Evolutionary conservation across 2,888 invertebrate genomes (phyloP).

Genomic region (Cantharis lateralis): DNA sequence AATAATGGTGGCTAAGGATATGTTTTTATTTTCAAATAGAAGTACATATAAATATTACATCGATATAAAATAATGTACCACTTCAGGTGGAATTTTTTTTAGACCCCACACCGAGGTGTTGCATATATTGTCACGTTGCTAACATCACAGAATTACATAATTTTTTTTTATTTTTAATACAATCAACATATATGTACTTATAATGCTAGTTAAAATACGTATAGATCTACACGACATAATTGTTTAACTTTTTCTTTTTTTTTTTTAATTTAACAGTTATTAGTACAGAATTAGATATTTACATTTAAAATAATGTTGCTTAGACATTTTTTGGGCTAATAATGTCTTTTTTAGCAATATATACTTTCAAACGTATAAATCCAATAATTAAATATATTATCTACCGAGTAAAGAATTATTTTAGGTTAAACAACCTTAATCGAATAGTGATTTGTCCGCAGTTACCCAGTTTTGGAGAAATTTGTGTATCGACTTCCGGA

Average conservation of each 20-base stretch:
- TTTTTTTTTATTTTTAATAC: constrained; percentile 17
- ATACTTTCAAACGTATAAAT: background rate
- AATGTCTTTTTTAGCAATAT: background rate
- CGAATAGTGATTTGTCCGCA: background rate
- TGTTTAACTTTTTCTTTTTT: background rate
- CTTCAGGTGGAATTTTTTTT: constrained; percentile 30
- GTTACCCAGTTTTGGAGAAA: background rate
- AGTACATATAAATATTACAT: constrained; percentile 49
- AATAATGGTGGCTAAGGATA: background rate
- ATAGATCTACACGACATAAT: constrained; percentile 8
- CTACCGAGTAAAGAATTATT: background rate
- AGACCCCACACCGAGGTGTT: constrained; percentile 44
- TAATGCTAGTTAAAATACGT: constrained; percentile 13
- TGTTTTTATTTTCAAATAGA: constrained; percentile 42
- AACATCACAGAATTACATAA: constrained; percentile 46
- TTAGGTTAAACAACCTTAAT: background rate
- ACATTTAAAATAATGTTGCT: background rate
- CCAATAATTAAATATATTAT: background rate
- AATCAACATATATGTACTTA: constrained; percentile 14
- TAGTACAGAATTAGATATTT: background rate
- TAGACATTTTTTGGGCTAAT: background rate
- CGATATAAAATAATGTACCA: constrained; percentile 47
- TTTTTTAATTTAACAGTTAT: background rate
- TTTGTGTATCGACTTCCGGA: background rate
- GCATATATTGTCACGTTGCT: constrained; percentile 48